Evolutionary conservation across 2,797 vertebrate genomes (phyloP).

Genomic region (Aselliscus stoliczkanus): DNA sequence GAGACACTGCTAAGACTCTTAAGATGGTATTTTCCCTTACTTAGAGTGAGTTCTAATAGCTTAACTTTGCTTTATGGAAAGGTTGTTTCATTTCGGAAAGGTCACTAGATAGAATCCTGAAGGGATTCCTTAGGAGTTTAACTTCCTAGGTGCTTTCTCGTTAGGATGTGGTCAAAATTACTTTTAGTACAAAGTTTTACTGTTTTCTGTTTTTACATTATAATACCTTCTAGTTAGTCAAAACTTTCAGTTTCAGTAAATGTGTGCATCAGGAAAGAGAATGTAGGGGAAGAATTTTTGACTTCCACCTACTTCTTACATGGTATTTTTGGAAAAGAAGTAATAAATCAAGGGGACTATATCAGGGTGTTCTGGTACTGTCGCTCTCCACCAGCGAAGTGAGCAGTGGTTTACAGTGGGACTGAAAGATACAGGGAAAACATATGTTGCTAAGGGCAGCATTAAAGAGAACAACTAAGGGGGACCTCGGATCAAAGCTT

Average conservation of each 20-base stretch:
- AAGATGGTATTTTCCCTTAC: not conserved
- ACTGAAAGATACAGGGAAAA: not conserved
- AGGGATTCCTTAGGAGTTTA: not conserved
- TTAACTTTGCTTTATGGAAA: not conserved
- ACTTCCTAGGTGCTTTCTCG: not conserved
- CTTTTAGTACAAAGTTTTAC: not conserved
- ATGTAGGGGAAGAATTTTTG: not conserved
- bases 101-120: not conserved
- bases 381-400: not conserved
- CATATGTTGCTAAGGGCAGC: not conserved
- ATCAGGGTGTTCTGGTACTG: not conserved
- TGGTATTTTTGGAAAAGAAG: not conserved
- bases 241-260: not conserved
- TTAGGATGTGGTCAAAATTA: not conserved
- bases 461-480: not conserved
- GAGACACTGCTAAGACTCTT: not conserved
- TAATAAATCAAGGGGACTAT: not conserved
- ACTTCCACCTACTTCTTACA: not conserved
- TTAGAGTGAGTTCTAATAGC: not conserved
- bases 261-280: not conserved
- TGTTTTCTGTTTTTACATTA: not conserved
- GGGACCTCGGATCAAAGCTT: not conserved
- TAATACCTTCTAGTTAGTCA: not conserved
- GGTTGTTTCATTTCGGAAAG: not conserved
- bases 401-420: not conserved